Percentiles rank a stretch among this genome's conserved stretches.
These are phyloP conservation scores for Notarius lentiginosus DNA, from an alignment of 2,113 vertebrate species.

Conservation along the genomic window DNA sequence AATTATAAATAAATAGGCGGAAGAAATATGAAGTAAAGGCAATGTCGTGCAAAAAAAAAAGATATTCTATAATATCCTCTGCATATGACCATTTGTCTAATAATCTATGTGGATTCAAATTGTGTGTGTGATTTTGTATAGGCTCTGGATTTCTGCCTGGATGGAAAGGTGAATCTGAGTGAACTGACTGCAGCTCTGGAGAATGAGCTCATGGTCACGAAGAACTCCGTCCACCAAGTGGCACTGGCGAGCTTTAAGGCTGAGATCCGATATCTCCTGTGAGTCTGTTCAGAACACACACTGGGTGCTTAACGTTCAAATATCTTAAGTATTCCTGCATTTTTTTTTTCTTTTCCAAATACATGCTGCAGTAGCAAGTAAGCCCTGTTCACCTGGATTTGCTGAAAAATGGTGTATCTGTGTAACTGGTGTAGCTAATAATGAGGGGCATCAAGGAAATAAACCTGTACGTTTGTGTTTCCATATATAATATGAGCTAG, in stretches of 20 bases:
- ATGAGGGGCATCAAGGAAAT: neutral
- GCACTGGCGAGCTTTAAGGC: constrained; percentile 89
- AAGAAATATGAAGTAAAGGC: too few species aligned
- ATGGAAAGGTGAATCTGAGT: constrained; percentile 83
- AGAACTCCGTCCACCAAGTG: constrained; percentile 86
- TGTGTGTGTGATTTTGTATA: constrained; percentile 55
- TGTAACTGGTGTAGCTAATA: neutral
- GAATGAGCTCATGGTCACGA: constrained; percentile 87
- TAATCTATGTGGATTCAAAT: neutral
- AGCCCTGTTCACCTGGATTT: neutral
- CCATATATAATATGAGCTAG: constrained; percentile 63
- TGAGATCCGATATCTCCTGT: constrained; percentile 90
- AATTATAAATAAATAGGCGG: too few species aligned
- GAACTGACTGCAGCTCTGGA: constrained; percentile 88
- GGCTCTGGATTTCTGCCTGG: constrained; percentile 88
- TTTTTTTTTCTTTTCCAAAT: neutral
- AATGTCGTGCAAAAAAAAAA: too few species aligned
- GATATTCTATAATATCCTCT: neutral
- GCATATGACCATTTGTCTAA: neutral
- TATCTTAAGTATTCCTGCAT: neutral
- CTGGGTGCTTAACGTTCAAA: neutral
- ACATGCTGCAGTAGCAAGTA: neutral
- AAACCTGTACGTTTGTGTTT: neutral
- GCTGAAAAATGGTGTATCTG: neutral
- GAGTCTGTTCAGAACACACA: constrained; percentile 64